These are phyloP conservation scores for Rattus rattus DNA, from an alignment of 2,113 vertebrate genomes.

Conservation along the genomic window DNA sequence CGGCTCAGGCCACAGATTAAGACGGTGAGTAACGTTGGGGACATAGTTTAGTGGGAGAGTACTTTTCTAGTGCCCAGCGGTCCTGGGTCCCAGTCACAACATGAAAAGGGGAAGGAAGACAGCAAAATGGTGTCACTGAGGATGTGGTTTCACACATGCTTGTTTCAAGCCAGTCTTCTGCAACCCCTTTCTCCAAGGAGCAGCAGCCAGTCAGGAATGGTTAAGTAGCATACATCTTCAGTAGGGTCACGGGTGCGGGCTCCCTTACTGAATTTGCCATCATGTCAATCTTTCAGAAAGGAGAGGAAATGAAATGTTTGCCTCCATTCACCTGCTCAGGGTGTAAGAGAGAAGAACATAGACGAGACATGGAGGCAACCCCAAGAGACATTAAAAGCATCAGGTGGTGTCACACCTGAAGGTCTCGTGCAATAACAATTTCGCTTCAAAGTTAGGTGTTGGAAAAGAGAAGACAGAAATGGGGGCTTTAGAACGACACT, in stretches of 20 bases:
- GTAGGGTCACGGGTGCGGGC: neutral
- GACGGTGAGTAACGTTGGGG: neutral
- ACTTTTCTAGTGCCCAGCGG: too few relatives aligned
- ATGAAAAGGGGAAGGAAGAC: neutral
- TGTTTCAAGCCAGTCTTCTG: conserved; percentile 24
- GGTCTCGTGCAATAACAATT: conserved; percentile 31
- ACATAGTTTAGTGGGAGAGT: neutral
- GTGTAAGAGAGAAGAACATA: neutral
- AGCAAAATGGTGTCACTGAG: neutral
- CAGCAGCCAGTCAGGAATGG: neutral
- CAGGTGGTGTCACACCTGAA: conserved; percentile 27
- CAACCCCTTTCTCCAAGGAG: conserved; percentile 23
- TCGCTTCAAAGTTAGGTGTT: conserved; percentile 57
- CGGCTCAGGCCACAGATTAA: conserved; percentile 10
- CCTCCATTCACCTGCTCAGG: neutral
- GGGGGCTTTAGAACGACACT: neutral
- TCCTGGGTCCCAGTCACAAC: neutral
- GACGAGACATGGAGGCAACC: neutral
- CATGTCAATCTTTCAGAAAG: conserved; percentile 59
- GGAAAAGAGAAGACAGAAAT: conserved; percentile 46
- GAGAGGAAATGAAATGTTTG: conserved; percentile 61
- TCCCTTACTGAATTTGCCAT: conserved; percentile 57
- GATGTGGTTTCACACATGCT: neutral
- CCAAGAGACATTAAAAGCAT: conserved; percentile 59
- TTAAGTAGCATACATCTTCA: neutral